Evolutionary conservation across 2,888 invertebrate species (phyloP).

Genomic region (Drosophila neutralis): DNA sequence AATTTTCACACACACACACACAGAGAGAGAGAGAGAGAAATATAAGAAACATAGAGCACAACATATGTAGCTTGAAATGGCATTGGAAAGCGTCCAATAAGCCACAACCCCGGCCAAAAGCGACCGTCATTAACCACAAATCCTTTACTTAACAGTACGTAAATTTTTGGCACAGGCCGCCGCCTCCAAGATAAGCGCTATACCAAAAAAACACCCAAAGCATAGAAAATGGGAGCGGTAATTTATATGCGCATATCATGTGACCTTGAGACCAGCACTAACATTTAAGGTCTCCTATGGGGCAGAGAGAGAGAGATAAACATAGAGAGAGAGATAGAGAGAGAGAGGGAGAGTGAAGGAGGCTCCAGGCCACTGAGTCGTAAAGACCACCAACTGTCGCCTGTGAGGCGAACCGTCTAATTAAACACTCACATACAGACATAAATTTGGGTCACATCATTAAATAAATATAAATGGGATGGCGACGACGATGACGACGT

Average conservation of each 20-base stretch:
- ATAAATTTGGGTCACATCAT: constrained; percentile 81
- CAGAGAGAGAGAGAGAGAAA: background rate
- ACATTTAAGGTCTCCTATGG: constrained; percentile 44
- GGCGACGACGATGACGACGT: background rate
- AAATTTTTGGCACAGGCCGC: constrained; percentile 71
- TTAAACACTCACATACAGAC: constrained; percentile 77
- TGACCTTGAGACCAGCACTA: constrained; percentile 72
- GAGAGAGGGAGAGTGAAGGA: background rate
- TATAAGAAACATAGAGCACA: constrained; percentile 14
- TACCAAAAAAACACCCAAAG: constrained; percentile 4
- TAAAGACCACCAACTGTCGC: constrained; percentile 77
- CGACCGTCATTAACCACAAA: constrained; percentile 80
- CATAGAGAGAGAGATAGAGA: background rate
- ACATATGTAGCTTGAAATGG: constrained; percentile 65
- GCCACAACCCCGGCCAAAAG: constrained; percentile 22
- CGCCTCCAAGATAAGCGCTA: constrained; percentile 67
- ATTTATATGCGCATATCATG: constrained; percentile 73
- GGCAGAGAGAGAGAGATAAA: background rate
- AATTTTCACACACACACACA: constrained; percentile 13
- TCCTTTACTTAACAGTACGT: constrained; percentile 81
- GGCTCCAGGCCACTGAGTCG: constrained; percentile 56
- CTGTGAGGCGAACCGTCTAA: constrained; percentile 70
- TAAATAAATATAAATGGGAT: constrained; percentile 80
- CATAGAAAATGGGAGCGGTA: constrained; percentile 40
- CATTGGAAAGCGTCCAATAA: constrained; percentile 50